Evolutionary conservation across 2,888 invertebrate species (phyloP).

Genomic region (Drosophila yooni): DNA sequence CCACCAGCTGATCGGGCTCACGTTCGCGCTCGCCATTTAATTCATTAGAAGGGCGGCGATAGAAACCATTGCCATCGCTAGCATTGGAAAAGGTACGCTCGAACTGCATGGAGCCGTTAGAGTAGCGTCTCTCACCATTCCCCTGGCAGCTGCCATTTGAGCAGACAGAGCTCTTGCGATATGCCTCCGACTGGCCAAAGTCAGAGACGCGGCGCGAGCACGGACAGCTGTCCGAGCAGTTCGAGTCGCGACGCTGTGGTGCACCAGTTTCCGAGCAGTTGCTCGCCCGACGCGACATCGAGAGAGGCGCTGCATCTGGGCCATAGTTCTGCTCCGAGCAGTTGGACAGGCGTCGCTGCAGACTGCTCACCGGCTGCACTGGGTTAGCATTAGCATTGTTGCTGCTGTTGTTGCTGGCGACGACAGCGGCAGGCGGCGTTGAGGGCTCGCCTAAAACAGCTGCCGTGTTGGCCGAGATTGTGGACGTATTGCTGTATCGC

Average conservation of each 20-base stretch:
- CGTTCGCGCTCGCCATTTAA: conserved; percentile 80
- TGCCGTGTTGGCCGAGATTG: conserved; percentile 76
- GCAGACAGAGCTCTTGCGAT: conserved; percentile 84
- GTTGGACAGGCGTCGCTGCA: conserved; percentile 83
- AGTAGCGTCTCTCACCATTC: conserved; percentile 85
- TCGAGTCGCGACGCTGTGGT: conserved; percentile 83
- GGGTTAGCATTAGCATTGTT: conserved; percentile 35
- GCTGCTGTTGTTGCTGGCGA: conserved; percentile 31
- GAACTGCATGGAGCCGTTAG: conserved; percentile 85
- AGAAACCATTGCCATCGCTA: conserved; percentile 76
- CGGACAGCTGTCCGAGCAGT: conserved; percentile 84
- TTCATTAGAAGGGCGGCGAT: conserved; percentile 83
- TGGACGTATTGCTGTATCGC: conserved; percentile 89
- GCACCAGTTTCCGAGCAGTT: conserved; percentile 82
- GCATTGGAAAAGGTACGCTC: conserved; percentile 83
- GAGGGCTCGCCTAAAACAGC: conserved; percentile 60
- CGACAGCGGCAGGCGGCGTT: conserved; percentile 47
- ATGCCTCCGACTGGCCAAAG: conserved; percentile 79
- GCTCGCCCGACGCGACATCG: conserved; percentile 83
- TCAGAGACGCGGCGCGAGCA: conserved; percentile 84
- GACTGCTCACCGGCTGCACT: conserved; percentile 47
- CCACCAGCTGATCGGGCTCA: conserved; percentile 76
- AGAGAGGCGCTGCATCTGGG: conserved; percentile 52
- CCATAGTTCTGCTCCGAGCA: conserved; percentile 83
- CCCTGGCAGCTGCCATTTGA: conserved; percentile 84